Percentiles rank a stretch among this genome's conserved stretches.
Conservation (phyloP, 2,113 vertebrate species). For the Zeus faber region DNA sequence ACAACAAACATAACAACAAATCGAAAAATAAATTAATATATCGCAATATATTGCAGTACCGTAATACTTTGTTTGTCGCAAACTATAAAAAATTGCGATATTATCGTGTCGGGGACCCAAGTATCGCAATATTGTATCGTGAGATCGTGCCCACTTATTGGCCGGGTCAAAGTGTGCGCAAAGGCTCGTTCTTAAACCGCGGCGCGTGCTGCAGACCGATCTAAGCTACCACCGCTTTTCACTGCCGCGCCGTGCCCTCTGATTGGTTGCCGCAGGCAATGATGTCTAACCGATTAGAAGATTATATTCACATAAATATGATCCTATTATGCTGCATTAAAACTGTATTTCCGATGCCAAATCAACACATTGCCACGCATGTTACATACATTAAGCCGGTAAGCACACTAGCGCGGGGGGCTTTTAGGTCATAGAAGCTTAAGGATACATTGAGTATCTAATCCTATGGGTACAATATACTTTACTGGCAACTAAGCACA, state of each 20-base stretch:
- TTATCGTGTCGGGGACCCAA: no score
- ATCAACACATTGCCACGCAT: conserved; percentile 31
- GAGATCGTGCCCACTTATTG: no score
- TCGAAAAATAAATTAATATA: no score
- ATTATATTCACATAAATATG: conserved; percentile 42
- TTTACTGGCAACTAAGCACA: not conserved
- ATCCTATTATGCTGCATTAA: conserved; percentile 49
- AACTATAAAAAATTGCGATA: no score
- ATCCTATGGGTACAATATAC: not conserved
- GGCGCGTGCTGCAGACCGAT: conserved; percentile 5
- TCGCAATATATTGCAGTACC: no score
- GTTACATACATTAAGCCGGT: conserved; percentile 34
- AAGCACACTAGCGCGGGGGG: not conserved
- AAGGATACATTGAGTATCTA: not conserved
- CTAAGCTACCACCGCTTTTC: conserved; percentile 5
- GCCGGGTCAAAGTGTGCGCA: no score
- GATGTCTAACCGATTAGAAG: conserved; percentile 41
- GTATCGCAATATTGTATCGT: no score
- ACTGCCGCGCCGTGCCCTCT: conserved; percentile 12
- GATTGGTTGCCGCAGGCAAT: conserved; percentile 18
- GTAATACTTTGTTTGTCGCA: no score
- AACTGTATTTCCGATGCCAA: conserved; percentile 43
- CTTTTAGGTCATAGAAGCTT: not conserved
- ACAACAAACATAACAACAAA: no score
- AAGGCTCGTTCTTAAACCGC: no score